These are phyloP conservation scores for Acanthosoma haemorrhoidale DNA, from an alignment of 2,888 invertebrate genomes.

Conservation along the genomic window DNA sequence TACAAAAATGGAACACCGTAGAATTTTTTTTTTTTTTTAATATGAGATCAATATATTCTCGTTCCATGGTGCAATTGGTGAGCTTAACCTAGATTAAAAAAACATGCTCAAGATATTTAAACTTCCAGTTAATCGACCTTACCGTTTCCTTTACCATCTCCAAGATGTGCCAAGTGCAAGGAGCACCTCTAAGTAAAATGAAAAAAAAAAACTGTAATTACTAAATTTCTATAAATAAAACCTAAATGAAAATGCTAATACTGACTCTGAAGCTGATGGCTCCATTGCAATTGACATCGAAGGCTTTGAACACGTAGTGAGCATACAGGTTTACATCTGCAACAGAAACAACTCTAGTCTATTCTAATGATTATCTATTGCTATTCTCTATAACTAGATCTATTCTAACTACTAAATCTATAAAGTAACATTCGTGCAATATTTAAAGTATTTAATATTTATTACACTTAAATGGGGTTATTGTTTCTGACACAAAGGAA, in stretches of 20 bases:
- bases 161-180: neutral
- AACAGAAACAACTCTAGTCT: conserved; percentile 45
- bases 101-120: no score
- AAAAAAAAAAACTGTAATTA: neutral
- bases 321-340: conserved; percentile 93
- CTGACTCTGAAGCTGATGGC: conserved; percentile 96
- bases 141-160: no score
- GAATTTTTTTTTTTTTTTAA: no score
- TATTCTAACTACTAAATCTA: neutral
- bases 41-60: no score
- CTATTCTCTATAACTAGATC: conserved; percentile 8
- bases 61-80: no score
- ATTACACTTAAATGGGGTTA: no score
- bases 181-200: neutral
- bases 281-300: conserved; percentile 94
- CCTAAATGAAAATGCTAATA: conserved; percentile 41
- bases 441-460: neutral
- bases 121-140: no score
- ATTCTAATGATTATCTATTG: conserved; percentile 28
- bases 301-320: conserved; percentile 97
- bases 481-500: no score
- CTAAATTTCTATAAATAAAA: neutral
- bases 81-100: no score
- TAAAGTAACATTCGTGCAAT: neutral
- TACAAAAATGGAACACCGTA: no score